Conservation (phyloP, 2,888 invertebrate species). For the Parnassius orleans region DNA sequence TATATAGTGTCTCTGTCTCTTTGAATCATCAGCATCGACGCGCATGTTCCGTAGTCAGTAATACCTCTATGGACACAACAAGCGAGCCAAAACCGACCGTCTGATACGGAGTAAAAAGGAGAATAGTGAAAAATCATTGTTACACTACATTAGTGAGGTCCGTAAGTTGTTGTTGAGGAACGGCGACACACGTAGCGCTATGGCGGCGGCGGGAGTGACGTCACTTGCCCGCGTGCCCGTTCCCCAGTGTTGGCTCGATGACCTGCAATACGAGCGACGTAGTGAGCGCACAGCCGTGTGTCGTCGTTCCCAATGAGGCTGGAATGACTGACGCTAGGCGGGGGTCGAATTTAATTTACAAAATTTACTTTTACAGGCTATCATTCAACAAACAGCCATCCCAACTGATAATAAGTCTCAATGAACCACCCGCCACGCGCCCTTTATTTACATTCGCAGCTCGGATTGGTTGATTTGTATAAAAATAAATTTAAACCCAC, state of each 20-base stretch:
- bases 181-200: conserved; percentile 76
- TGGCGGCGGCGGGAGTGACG: conserved; percentile 46
- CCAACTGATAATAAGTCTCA: not conserved
- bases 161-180: conserved; percentile 72
- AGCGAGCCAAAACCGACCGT: conserved; percentile 45
- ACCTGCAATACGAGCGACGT: conserved; percentile 72
- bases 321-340: conserved; percentile 34
- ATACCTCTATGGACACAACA: conserved; percentile 25
- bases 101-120: conserved; percentile 31
- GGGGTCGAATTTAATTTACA: conserved; percentile 21
- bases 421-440: conserved; percentile 53
- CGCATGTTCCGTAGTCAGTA: conserved; percentile 2
- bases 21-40: too few relatives aligned
- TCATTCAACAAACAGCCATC: not conserved
- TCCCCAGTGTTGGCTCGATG: conserved; percentile 62
- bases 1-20: not conserved
- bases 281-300: conserved; percentile 74
- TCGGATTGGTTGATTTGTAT: conserved; percentile 37
- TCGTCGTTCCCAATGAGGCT: conserved; percentile 76
- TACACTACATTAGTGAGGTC: conserved; percentile 78
- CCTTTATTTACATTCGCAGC: conserved; percentile 44
- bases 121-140: conserved; percentile 39
- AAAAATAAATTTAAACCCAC: not conserved
- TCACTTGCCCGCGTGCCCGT: conserved; percentile 72
- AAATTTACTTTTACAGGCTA: not conserved